Conservation (phyloP, 2,888 invertebrate genomes). For the Nycteola revayana region DNA sequence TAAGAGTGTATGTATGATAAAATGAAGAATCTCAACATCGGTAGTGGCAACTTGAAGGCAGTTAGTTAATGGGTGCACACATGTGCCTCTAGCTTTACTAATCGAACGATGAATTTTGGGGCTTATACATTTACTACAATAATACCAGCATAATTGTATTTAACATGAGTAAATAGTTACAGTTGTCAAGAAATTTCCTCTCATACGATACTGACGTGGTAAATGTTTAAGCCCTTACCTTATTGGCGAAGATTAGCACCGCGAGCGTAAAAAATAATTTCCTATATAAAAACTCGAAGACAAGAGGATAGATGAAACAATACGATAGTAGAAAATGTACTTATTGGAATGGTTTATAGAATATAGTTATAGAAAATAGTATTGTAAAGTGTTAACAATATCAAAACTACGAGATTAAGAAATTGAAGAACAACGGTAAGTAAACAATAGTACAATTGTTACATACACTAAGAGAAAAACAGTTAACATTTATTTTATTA, state of each 20-base stretch:
- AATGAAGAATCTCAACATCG: slow-evolving; percentile 17
- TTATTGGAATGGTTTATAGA: slow-evolving; percentile 12
- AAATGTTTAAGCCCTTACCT: slow-evolving; percentile 21
- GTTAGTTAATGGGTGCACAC: slow-evolving; percentile 34
- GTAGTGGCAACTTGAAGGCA: slow-evolving; percentile 28
- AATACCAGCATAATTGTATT: no score
- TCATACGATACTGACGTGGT: slow-evolving; percentile 5
- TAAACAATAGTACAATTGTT: slow-evolving; percentile 10
- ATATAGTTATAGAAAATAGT: slow-evolving; percentile 23
- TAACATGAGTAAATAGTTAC: no score
- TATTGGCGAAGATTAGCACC: slow-evolving; percentile 55
- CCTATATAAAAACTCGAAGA: slow-evolving; percentile 21
- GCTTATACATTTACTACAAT: no score
- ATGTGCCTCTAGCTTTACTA: slow-evolving; percentile 44
- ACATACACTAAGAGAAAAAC: no score
- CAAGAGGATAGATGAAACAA: slow-evolving; percentile 10
- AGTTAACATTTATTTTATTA: slow-evolving; percentile 1
- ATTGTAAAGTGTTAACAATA: slow-evolving; percentile 21
- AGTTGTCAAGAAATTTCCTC: no score
- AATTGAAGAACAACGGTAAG: slow-evolving; percentile 18
- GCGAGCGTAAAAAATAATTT: slow-evolving; percentile 24
- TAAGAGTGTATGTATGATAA: slow-evolving; percentile 12
- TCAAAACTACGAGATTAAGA: slow-evolving; percentile 21
- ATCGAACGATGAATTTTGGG: slow-evolving; percentile 20
- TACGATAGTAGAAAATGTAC: slow-evolving; percentile 14